Evolutionary conservation across 2,888 invertebrate species (phyloP).

Genomic region (Aethes cnicana): DNA sequence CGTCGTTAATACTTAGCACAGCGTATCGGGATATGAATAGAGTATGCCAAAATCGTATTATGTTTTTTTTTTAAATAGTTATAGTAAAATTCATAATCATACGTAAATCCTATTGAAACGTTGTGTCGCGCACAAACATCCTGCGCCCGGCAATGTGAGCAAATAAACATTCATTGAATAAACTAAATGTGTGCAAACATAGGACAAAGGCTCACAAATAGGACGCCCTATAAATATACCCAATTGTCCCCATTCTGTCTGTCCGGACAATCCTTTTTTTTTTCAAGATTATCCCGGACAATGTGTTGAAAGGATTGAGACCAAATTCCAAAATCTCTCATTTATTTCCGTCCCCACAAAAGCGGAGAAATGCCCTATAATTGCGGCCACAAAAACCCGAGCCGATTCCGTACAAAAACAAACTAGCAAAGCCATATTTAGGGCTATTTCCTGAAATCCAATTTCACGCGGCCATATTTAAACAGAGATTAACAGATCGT

Average conservation of each 20-base stretch:
- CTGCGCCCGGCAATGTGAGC: constrained; percentile 66
- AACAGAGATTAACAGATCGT: constrained; percentile 63
- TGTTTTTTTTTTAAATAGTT: constrained; percentile 38
- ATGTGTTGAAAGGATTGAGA: constrained; percentile 45
- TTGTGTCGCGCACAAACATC: constrained; percentile 70
- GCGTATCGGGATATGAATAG: background rate
- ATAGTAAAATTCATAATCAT: constrained; percentile 37
- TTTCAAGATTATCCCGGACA: constrained; percentile 47
- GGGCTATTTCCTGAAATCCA: constrained; percentile 56
- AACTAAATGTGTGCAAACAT: constrained; percentile 76
- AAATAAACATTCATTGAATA: constrained; percentile 63
- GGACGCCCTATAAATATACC: constrained; percentile 63
- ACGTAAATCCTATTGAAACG: constrained; percentile 35
- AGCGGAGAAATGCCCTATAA: constrained; percentile 24
- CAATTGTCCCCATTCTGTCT: constrained; percentile 52
- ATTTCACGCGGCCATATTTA: constrained; percentile 63
- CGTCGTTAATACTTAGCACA: background rate
- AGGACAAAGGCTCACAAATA: constrained; percentile 53
- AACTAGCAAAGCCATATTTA: constrained; percentile 58
- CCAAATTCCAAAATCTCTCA: constrained; percentile 42
- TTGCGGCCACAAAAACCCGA: constrained; percentile 27
- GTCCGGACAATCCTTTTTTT: constrained; percentile 49
- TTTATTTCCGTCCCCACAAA: constrained; percentile 39
- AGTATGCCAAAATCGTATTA: constrained; percentile 22
- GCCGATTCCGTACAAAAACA: constrained; percentile 46